These are phyloP conservation scores for Magallana ariakensis DNA, from an alignment of 1,140 invertebrate genomes.

Conservation along the genomic window DNA sequence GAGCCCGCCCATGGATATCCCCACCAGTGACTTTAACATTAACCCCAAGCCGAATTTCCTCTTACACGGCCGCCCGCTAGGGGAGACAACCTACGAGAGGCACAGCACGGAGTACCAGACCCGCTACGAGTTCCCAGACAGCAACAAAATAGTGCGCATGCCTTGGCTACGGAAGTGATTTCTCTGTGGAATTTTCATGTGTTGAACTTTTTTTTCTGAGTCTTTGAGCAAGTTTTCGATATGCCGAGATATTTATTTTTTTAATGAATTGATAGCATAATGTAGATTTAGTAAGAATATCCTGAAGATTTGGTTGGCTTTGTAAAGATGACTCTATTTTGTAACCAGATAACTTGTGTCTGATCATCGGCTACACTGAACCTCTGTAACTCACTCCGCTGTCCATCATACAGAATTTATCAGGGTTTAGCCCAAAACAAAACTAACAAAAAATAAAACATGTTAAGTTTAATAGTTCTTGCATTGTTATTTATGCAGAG, in stretches of 20 bases:
- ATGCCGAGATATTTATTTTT: not conserved
- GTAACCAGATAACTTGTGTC: not conserved
- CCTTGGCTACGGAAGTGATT: slow-evolving; percentile 73
- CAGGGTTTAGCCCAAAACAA: not conserved
- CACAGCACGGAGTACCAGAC: slow-evolving; percentile 76
- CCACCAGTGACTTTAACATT: slow-evolving; percentile 72
- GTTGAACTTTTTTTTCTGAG: too few species aligned
- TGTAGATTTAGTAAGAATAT: not conserved
- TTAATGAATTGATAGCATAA: not conserved
- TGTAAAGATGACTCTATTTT: not conserved
- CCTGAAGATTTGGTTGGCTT: not conserved
- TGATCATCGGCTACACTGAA: not conserved
- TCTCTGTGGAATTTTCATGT: not conserved
- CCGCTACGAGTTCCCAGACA: slow-evolving; percentile 77
- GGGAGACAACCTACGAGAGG: slow-evolving; percentile 61
- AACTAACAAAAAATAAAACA: slow-evolving; percentile 13
- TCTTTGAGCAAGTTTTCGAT: not conserved
- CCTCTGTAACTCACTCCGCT: not conserved
- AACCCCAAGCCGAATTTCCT: slow-evolving; percentile 77
- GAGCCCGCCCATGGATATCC: slow-evolving; percentile 62
- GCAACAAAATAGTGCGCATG: slow-evolving; percentile 72
- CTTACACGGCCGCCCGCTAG: slow-evolving; percentile 75
- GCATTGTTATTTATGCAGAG: too few species aligned
- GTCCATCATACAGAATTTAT: not conserved
- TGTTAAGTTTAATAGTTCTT: not conserved